Percentiles rank a stretch among this genome's conserved stretches.
Conservation (phyloP, 2,113 vertebrate species). For the Jaculus jaculus region DNA sequence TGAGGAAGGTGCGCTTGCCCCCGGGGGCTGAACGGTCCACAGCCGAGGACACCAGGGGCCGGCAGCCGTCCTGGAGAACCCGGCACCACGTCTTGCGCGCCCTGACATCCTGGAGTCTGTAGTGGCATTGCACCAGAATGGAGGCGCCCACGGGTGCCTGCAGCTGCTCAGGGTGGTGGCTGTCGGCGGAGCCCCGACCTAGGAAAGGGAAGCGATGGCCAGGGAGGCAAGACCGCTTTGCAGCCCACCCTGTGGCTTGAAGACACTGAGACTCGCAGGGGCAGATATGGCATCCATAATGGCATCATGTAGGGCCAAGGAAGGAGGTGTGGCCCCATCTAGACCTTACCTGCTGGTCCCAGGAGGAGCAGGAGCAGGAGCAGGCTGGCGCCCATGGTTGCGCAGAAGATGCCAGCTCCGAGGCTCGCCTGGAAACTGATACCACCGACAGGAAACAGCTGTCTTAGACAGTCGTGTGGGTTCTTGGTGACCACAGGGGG, state of each 20-base stretch:
- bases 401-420: neutral
- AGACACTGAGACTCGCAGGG: neutral
- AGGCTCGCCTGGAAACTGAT: neutral
- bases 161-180: conserved; percentile 18
- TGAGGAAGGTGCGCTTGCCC: neutral
- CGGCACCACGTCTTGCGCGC: conserved; percentile 85
- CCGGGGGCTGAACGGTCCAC: conserved; percentile 59
- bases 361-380: conserved; percentile 56
- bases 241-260: neutral
- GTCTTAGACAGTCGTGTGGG: conserved; percentile 53
- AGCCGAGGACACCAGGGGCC: conserved; percentile 58
- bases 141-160: neutral
- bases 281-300: too few species aligned
- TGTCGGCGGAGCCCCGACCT: neutral
- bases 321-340: too few species aligned
- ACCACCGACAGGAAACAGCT: conserved; percentile 67
- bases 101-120: conserved; percentile 57
- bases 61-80: conserved; percentile 65
- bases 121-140: conserved; percentile 70
- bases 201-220: neutral
- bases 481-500: neutral
- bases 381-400: conserved; percentile 54
- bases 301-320: neutral
- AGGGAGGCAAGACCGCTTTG: neutral
- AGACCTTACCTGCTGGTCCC: conserved; percentile 59